phyloP scores from a whole-genome alignment of 1,140 invertebrate genomes.

The Neodiprion fabricii region DNA sequence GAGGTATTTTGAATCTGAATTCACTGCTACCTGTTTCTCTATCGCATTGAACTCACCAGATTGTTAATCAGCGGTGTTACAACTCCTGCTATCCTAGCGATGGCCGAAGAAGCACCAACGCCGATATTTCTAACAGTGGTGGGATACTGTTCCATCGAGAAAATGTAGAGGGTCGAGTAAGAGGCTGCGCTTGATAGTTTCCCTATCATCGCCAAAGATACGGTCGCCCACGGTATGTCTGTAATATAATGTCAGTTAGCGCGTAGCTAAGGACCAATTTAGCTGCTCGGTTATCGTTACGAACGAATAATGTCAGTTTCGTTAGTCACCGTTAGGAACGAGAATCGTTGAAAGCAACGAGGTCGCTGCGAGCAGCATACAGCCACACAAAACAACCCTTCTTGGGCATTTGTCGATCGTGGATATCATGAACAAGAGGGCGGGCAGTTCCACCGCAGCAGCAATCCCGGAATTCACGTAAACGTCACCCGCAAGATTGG shows the following conservation, averaged over 20 bases:
- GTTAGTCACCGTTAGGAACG: slow-evolving; percentile 64
- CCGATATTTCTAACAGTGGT: slow-evolving; percentile 82
- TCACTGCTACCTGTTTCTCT: no score
- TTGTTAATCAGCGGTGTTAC: slow-evolving; percentile 76
- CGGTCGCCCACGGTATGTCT: slow-evolving; percentile 68
- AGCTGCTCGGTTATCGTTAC: slow-evolving; percentile 8
- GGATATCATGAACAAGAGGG: slow-evolving; percentile 72
- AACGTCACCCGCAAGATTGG: slow-evolving; percentile 74
- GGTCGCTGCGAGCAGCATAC: slow-evolving; percentile 73
- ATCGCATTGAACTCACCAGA: slow-evolving; percentile 55
- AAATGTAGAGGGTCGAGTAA: slow-evolving; percentile 81
- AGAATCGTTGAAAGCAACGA: slow-evolving; percentile 66
- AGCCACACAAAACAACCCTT: slow-evolving; percentile 71
- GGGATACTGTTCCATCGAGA: slow-evolving; percentile 84
- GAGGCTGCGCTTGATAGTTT: slow-evolving; percentile 84
- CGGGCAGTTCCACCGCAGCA: slow-evolving; percentile 80
- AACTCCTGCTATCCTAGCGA: slow-evolving; percentile 79
- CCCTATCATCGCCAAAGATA: slow-evolving; percentile 78
- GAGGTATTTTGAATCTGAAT: no score
- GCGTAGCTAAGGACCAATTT: slow-evolving; percentile 47
- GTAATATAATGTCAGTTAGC: slow-evolving; percentile 38
- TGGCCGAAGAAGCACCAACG: slow-evolving; percentile 78
- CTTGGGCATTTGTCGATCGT: slow-evolving; percentile 77
- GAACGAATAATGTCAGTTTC: neutral
- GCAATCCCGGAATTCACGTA: slow-evolving; percentile 80